phyloP scores from a whole-genome alignment of 2,888 invertebrate species.

The Himalopsyche japonica region DNA sequence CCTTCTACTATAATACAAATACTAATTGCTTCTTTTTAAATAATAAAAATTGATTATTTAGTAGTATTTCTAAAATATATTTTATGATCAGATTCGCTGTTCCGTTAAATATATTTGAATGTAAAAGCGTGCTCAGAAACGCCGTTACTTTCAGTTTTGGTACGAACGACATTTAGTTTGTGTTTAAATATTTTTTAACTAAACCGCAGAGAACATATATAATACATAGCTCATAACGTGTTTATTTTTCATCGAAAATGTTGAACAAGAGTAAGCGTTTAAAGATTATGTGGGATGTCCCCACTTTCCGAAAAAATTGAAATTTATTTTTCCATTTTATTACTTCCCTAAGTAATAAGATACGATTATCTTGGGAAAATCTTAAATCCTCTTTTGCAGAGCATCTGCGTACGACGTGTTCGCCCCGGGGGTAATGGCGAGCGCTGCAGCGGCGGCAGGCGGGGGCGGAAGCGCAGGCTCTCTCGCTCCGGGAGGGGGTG shows the following conservation, averaged over 20 bases:
- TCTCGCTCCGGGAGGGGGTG: conserved; percentile 47
- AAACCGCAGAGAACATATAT: too few species aligned
- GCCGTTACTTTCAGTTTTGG: too few species aligned
- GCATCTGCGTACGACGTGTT: conserved; percentile 87
- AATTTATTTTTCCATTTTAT: not conserved
- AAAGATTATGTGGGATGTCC: not conserved
- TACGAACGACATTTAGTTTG: too few species aligned
- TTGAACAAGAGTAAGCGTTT: not conserved
- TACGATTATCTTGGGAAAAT: not conserved
- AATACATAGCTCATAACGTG: too few species aligned
- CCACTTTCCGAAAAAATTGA: not conserved
- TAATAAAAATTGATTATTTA: too few species aligned
- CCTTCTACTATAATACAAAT: too few species aligned
- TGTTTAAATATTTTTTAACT: too few species aligned
- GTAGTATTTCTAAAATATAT: too few species aligned
- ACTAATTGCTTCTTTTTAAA: too few species aligned
- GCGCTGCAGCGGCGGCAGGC: conserved; percentile 43
- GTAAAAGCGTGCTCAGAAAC: too few species aligned
- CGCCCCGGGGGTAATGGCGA: conserved; percentile 49
- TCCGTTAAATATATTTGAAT: too few species aligned
- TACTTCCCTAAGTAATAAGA: not conserved
- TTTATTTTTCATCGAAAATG: not conserved
- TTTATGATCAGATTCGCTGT: too few species aligned
- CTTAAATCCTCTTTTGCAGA: conserved; percentile 47
- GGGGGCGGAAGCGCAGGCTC: conserved; percentile 30